phyloP scores from a whole-genome alignment of 1,140 invertebrate species.

The Metaphire vulgaris region DNA sequence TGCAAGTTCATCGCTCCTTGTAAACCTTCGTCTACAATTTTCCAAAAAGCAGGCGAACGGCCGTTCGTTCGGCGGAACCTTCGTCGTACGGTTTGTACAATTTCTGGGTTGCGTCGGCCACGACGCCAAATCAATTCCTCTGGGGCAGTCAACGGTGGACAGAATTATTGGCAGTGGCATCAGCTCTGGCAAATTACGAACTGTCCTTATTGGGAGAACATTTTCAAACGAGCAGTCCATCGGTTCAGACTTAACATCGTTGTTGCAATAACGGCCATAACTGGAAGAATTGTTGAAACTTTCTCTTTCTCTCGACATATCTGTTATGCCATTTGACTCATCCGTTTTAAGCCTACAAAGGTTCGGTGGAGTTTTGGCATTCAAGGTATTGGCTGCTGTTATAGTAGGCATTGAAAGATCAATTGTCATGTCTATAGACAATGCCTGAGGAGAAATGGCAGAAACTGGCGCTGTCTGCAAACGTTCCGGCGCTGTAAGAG shows the following conservation, averaged over 20 bases:
- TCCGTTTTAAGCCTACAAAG: no score
- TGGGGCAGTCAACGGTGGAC: not conserved
- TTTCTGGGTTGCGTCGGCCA: not conserved
- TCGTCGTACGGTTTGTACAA: not conserved
- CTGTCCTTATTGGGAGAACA: not conserved
- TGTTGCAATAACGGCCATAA: not conserved
- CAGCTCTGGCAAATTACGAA: not conserved
- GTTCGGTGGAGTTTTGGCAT: not conserved
- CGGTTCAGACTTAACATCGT: not conserved
- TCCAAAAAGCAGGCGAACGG: conserved; percentile 15
- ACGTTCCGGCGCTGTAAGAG: not conserved
- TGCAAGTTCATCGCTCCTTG: conserved; percentile 10
- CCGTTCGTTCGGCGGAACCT: not conserved
- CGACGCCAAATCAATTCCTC: not conserved
- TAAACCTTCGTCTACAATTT: conserved; percentile 4
- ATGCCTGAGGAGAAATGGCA: not conserved
- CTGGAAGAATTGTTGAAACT: not conserved
- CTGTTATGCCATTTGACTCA: not conserved
- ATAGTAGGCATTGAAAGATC: not conserved
- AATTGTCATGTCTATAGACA: not conserved
- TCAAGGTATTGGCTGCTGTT: no score
- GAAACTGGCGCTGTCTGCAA: not conserved
- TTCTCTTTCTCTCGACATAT: not conserved
- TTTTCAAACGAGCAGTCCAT: not conserved
- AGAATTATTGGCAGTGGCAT: not conserved